Percentiles rank a stretch among this genome's conserved stretches.
Conservation (phyloP, 2,113 vertebrate species). For the Varanus komodoensis region DNA sequence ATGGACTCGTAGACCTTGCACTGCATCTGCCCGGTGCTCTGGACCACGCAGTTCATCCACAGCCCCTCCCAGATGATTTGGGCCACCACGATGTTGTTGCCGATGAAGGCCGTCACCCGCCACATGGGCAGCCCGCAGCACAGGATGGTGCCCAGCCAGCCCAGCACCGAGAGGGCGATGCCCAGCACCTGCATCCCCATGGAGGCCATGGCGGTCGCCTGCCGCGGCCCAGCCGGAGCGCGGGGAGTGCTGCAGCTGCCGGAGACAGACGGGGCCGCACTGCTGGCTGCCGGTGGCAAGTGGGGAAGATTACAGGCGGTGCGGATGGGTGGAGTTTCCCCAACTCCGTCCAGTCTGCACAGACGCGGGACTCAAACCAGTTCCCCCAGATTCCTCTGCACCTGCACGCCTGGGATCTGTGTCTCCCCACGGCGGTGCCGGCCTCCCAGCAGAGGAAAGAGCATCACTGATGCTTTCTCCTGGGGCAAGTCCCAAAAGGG, state of each 20-base stretch:
- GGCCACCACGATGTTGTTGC: constrained; percentile 88
- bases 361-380: constrained; percentile 74
- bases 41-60: constrained; percentile 93
- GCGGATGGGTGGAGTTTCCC: constrained; percentile 73
- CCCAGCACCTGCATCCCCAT: constrained; percentile 89
- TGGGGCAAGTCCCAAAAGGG: not conserved
- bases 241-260: not conserved
- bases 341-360: constrained; percentile 55
- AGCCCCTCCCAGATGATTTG: constrained; percentile 93
- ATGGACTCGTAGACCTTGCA: constrained; percentile 90
- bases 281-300: not conserved
- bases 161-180: constrained; percentile 85
- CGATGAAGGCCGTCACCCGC: constrained; percentile 89
- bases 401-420: constrained; percentile 33
- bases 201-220: constrained; percentile 80
- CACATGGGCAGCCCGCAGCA: constrained; percentile 90
- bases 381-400: constrained; percentile 78
- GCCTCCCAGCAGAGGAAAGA: not conserved
- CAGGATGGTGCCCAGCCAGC: constrained; percentile 86
- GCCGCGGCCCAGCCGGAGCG: not conserved
- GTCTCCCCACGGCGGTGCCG: constrained; percentile 25
- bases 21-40: constrained; percentile 92
- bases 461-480: not conserved
- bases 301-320: constrained; percentile 70
- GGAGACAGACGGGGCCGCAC: not conserved